phyloP scores from a whole-genome alignment of 2,797 vertebrate species.

The Pempheris klunzingeri region DNA sequence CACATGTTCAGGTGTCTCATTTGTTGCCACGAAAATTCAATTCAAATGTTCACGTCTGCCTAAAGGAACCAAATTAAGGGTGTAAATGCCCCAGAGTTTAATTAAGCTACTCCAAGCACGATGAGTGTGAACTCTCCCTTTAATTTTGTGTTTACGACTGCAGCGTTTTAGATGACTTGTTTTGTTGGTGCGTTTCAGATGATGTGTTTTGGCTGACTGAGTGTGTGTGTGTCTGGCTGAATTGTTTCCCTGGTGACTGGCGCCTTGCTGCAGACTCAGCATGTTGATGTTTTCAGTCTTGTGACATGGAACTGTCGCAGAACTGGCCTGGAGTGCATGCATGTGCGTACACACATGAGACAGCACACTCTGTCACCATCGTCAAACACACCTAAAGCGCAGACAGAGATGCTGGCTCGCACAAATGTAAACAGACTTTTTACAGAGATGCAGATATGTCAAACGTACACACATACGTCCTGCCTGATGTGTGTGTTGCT shows the following conservation, averaged over 20 bases:
- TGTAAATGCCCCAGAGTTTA: conserved; percentile 42
- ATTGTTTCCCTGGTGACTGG: conserved; percentile 78
- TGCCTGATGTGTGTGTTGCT: conserved; percentile 41
- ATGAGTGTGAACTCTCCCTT: conserved; percentile 49
- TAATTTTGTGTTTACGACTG: conserved; percentile 67
- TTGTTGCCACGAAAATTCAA: background rate
- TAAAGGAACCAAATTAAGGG: conserved; percentile 31
- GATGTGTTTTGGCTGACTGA: conserved; percentile 71
- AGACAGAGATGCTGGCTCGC: conserved; percentile 24
- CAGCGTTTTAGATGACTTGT: conserved; percentile 68
- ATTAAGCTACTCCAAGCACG: conserved; percentile 40
- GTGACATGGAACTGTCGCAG: conserved; percentile 74
- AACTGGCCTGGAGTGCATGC: conserved; percentile 43
- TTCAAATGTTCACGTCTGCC: conserved; percentile 23
- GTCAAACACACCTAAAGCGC: conserved; percentile 4
- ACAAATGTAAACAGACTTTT: conserved; percentile 29
- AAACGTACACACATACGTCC: conserved; percentile 19
- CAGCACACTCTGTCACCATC: background rate
- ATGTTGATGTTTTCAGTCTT: conserved; percentile 82
- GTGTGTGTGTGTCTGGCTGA: conserved; percentile 63
- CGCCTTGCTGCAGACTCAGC: conserved; percentile 81
- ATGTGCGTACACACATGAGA: background rate
- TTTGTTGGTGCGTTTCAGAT: conserved; percentile 69
- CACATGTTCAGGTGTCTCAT: conserved; percentile 2
- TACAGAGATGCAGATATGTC: conserved; percentile 39